phyloP scores from a whole-genome alignment of 1,140 invertebrate genomes.

The Cydia strobilella region DNA sequence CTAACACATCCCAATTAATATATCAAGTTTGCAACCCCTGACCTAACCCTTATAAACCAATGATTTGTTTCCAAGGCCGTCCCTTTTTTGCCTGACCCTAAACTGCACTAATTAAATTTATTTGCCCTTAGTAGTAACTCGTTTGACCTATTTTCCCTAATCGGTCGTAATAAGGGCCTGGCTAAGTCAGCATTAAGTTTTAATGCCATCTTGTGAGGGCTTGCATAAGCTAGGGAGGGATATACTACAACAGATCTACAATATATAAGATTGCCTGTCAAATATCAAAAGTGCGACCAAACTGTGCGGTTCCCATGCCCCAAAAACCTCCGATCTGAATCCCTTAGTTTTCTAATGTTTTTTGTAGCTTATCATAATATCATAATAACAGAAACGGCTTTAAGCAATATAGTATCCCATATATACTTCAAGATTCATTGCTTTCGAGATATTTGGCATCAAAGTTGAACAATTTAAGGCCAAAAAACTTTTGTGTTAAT shows the following conservation, averaged over 20 bases:
- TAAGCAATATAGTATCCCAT: no score
- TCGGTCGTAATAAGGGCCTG: background rate
- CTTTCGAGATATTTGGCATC: no score
- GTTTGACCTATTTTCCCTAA: constrained; percentile 28
- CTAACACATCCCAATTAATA: background rate
- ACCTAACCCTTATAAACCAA: background rate
- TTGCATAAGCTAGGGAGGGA: background rate
- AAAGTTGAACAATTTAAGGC: no score
- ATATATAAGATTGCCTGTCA: background rate
- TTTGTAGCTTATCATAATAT: no score
- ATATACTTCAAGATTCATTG: no score
- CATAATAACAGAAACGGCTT: no score
- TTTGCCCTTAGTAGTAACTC: constrained; percentile 18
- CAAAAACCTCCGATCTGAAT: no score
- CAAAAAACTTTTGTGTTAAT: no score
- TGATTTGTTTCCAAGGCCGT: constrained; percentile 1
- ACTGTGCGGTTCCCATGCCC: no score
- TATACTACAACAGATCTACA: background rate
- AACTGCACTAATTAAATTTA: constrained; percentile 25
- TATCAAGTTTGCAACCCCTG: background rate
- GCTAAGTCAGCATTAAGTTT: constrained; percentile 22
- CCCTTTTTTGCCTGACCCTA: constrained; percentile 27
- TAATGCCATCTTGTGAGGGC: background rate
- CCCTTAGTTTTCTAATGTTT: no score
- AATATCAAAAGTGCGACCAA: no score